phyloP scores from a whole-genome alignment of 2,797 vertebrate species.

The Urocyon cinereoargenteus region DNA sequence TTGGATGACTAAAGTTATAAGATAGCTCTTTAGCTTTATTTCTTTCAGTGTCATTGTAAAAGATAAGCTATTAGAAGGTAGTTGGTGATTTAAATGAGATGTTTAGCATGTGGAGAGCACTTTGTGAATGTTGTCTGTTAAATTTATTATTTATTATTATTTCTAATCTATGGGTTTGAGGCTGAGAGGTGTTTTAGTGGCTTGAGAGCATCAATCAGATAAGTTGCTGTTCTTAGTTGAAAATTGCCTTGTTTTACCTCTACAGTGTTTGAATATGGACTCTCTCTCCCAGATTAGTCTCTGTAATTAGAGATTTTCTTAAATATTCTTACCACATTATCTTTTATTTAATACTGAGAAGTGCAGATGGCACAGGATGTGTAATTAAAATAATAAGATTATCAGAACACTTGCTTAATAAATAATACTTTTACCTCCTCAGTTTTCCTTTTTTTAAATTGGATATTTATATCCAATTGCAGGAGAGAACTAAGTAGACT shows the following conservation, averaged over 20 bases:
- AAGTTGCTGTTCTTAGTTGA: conserved; percentile 4
- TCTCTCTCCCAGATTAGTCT: neutral
- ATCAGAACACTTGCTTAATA: conserved; percentile 24
- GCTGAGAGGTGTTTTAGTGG: conserved; percentile 4
- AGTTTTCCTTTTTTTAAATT: neutral
- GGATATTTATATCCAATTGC: neutral
- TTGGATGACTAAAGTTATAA: neutral
- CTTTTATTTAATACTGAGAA: neutral
- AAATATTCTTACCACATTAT: conserved; percentile 2
- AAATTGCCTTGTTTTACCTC: conserved; percentile 16
- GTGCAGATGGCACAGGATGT: neutral
- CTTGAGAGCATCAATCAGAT: neutral
- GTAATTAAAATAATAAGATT: conserved; percentile 44
- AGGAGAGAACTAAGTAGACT: neutral
- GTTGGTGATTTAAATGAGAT: conserved; percentile 49
- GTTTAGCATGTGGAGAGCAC: conserved; percentile 22
- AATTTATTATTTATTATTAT: conserved; percentile 18
- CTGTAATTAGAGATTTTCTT: conserved; percentile 25
- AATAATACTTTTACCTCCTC: neutral
- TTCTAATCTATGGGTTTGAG: neutral
- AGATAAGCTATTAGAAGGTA: conserved; percentile 2
- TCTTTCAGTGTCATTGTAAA: conserved; percentile 14
- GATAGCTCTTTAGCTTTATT: conserved; percentile 15
- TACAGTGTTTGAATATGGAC: neutral
- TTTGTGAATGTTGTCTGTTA: neutral